These are phyloP conservation scores for Drosophila ambigua DNA, from an alignment of 1,140 invertebrate species.

Conservation along the genomic window DNA sequence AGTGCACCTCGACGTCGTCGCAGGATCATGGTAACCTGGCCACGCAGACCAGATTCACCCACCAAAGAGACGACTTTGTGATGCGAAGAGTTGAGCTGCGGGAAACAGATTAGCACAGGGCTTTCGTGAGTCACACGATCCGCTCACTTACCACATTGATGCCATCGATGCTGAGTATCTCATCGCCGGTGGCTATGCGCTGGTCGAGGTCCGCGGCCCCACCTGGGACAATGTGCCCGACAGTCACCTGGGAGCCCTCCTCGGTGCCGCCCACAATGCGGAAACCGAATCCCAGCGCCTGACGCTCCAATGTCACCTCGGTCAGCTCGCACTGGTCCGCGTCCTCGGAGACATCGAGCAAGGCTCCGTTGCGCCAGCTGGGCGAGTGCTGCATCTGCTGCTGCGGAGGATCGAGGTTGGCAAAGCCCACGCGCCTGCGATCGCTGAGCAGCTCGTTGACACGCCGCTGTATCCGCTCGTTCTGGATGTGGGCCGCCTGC, in stretches of 20 bases:
- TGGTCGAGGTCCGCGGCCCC: constrained; percentile 95
- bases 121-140: neutral
- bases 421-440: constrained; percentile 73
- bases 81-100: constrained; percentile 91
- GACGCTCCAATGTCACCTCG: constrained; percentile 90
- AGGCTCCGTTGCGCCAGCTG: constrained; percentile 68
- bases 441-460: constrained; percentile 80
- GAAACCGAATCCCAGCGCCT: constrained; percentile 97
- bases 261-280: constrained; percentile 99
- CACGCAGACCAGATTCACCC: constrained; percentile 90
- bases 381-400: constrained; percentile 63
- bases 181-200: constrained; percentile 92
- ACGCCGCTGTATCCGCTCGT: constrained; percentile 78
- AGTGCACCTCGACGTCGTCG: constrained; percentile 85
- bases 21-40: constrained; percentile 90
- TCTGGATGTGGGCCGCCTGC: constrained; percentile 78
- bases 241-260: constrained; percentile 97
- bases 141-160: constrained; percentile 87
- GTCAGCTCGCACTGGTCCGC: constrained; percentile 89
- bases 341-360: constrained; percentile 68
- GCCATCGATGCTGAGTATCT: constrained; percentile 94
- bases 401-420: constrained; percentile 67
- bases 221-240: constrained; percentile 97
- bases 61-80: constrained; percentile 95
- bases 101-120: neutral